Evolutionary conservation across 2,113 vertebrate genomes (phyloP).

Genomic region (Cheirogaleus medius): DNA sequence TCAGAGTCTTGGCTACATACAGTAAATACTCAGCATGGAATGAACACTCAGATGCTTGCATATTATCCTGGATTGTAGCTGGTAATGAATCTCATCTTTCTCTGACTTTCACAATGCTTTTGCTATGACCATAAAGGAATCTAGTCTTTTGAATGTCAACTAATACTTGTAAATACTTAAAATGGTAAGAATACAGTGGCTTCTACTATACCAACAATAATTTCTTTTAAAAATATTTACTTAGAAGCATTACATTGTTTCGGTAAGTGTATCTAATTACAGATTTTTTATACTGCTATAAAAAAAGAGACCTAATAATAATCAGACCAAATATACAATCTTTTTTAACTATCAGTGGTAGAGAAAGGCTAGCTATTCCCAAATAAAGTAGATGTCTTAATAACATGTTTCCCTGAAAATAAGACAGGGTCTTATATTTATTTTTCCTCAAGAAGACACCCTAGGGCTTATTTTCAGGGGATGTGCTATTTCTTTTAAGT

Average conservation of each 20-base stretch:
- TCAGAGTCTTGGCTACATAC: not conserved
- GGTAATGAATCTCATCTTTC: not conserved
- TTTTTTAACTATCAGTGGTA: not conserved
- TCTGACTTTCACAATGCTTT: not conserved
- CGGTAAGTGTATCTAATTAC: not conserved
- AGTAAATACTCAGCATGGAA: not conserved
- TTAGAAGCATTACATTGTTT: not conserved
- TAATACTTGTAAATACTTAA: not conserved
- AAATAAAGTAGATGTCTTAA: not conserved
- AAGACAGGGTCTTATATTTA: too few relatives aligned
- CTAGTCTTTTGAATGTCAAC: not conserved
- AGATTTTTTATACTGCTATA: not conserved
- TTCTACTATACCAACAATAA: not conserved
- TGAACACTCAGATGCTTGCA: not conserved
- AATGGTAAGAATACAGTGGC: not conserved
- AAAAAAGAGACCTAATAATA: constrained; percentile 16
- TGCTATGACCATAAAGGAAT: not conserved
- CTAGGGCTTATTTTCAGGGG: too few relatives aligned
- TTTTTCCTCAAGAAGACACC: too few relatives aligned
- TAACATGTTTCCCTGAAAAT: too few relatives aligned
- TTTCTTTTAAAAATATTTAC: not conserved
- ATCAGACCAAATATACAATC: not conserved
- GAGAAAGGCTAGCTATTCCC: not conserved
- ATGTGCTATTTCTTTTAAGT: too few relatives aligned
- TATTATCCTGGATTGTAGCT: not conserved